These are phyloP conservation scores for Morone saxatilis DNA, from an alignment of 2,113 vertebrate species.

Conservation along the genomic window DNA sequence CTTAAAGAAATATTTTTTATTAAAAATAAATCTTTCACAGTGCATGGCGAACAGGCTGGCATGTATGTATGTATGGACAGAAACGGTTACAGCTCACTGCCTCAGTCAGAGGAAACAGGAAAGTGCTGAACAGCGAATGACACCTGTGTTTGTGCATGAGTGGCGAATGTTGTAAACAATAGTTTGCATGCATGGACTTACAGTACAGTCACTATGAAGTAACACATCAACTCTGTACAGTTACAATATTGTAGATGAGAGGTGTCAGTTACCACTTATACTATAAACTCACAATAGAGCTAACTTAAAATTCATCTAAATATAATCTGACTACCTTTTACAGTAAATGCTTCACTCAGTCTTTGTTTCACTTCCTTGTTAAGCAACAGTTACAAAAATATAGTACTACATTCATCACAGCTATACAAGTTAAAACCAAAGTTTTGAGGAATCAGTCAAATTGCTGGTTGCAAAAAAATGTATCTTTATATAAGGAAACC, in stretches of 20 bases:
- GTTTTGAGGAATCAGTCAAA: neutral
- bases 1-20: conserved; percentile 60
- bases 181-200: neutral
- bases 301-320: neutral
- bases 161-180: neutral
- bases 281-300: neutral
- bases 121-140: conserved; percentile 10
- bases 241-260: neutral
- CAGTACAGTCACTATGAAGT: neutral
- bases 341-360: neutral
- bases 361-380: conserved; percentile 20
- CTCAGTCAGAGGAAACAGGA: conserved; percentile 1
- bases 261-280: neutral
- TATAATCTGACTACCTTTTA: neutral
- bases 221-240: conserved; percentile 14
- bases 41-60: conserved; percentile 25
- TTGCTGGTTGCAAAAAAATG: no score
- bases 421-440: neutral
- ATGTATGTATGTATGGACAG: neutral
- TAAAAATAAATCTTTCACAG: conserved; percentile 54
- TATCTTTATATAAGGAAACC: neutral
- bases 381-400: conserved; percentile 4
- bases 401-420: neutral
- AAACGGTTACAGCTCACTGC: neutral
- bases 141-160: neutral